Base-by-base conservation (phyloP, 2,888 invertebrate species). In the Sisyra terminalis region DNA sequence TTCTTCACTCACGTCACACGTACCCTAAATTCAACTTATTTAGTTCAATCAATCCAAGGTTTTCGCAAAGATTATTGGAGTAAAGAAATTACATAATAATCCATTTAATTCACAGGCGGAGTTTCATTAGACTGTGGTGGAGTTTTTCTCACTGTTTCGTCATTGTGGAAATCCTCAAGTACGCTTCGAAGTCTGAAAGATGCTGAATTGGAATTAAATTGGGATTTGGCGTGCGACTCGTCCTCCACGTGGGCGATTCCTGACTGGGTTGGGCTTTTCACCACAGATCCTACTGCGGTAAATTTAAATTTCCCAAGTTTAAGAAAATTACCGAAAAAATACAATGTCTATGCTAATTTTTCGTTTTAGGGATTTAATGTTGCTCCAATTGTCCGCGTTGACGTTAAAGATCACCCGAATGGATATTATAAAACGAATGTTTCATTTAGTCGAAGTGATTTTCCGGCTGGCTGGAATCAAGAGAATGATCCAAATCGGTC, bases 111-210 rank as follows among this genome's bases (percentile, higher is more conserved):
- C 39, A 55, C 55, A 50, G 46, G 47, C 52, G 45, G 52, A 10
- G 34, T 41, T 24, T 29, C 55, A 40, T 50, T 52, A 16, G 54
- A 57, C 47, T 66, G 67, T 50, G 67, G 66, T 37, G 64, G 59
- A 49, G 65, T 69, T 16, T 65, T 64, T 57, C 49, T 70, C 49
- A 69, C 70, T 15, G 65, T 70, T 14, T 69, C 70, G 6, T 63
- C 70, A 2, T 48, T 61, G 29, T 60, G 58, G 56, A 53, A 56
- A 47, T 53, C 57, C 15, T 52, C 56, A 41, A 52, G 54, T 17
- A 55, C 55, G 30, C 52, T 54, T 41, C 51, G 52, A 43, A 52
- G 50, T 43, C 50, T 59, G 42, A 53, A 60, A 46, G 67, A 66
- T 45, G 60, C 65, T 7, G 64, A 65, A 52, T 50, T 70, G 16